phyloP scores from a whole-genome alignment of 2,888 invertebrate species.

The Agrochola litura region DNA sequence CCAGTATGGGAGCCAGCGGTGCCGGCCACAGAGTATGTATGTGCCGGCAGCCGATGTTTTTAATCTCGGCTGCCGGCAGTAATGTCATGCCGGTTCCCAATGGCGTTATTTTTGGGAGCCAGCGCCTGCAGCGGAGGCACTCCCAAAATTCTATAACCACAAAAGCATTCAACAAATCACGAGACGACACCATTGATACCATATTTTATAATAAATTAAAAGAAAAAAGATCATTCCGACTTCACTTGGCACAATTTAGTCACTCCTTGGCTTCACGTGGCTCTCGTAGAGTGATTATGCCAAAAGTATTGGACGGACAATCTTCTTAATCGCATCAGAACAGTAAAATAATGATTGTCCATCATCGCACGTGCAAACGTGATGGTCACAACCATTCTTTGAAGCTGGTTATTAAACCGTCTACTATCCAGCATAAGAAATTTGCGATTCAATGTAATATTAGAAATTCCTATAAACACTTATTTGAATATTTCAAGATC shows the following conservation, averaged over 20 bases:
- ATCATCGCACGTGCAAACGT: background rate
- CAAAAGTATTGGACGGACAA: background rate
- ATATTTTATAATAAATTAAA: too few species aligned
- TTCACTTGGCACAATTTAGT: background rate
- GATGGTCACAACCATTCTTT: background rate
- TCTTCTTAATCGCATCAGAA: background rate
- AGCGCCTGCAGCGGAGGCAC: too few species aligned
- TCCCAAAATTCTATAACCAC: background rate
- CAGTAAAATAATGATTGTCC: background rate
- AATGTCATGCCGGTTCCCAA: too few species aligned
- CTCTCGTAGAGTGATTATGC: background rate
- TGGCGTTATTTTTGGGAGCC: too few species aligned
- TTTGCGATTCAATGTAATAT: background rate
- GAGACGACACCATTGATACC: background rate
- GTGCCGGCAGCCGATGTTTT: too few species aligned
- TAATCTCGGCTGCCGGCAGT: too few species aligned
- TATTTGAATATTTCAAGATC: constrained; percentile 18
- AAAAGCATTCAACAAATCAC: background rate
- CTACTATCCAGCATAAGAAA: background rate
- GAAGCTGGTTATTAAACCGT: background rate
- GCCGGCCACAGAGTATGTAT: too few species aligned
- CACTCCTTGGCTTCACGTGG: background rate
- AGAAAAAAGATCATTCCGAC: background rate
- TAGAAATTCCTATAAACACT: background rate
- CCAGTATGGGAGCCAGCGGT: too few species aligned